Percentiles rank a stretch among this genome's conserved stretches.
These are phyloP conservation scores for Limnephilus rhombicus DNA, from an alignment of 2,888 invertebrate species.

Conservation along the genomic window DNA sequence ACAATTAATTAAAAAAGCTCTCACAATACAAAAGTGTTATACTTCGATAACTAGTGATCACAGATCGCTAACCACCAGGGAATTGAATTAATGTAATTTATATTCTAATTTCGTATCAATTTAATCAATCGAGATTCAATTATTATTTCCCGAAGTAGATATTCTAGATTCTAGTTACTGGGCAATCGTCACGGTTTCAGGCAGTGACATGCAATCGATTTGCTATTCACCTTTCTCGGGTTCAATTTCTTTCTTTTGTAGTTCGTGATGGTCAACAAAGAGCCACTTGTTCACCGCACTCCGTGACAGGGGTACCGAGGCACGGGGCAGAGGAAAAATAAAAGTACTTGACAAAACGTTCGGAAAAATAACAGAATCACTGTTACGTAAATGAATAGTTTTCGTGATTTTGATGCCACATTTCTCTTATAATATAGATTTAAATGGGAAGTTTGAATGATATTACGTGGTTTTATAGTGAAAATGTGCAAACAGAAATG, in stretches of 20 bases:
- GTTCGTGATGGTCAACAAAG: constrained; percentile 36
- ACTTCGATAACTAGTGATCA: neutral
- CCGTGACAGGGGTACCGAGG: constrained; percentile 2
- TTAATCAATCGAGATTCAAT: constrained; percentile 20
- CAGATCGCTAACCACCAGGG: neutral
- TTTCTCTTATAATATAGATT: neutral
- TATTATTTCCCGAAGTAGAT: neutral
- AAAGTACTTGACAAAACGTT: no score
- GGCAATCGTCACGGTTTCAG: neutral
- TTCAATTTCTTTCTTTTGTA: constrained; percentile 29
- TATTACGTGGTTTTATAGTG: neutral
- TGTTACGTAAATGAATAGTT: neutral
- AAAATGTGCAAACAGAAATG: neutral
- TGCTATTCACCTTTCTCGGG: constrained; percentile 24
- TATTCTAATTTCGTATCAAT: neutral
- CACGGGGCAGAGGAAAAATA: neutral
- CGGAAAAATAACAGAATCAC: neutral
- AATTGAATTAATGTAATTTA: neutral
- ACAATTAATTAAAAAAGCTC: neutral
- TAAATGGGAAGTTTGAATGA: neutral
- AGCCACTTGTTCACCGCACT: neutral
- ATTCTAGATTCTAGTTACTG: no score
- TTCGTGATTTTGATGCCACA: neutral
- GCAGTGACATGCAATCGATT: constrained; percentile 25
- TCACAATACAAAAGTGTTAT: neutral